These are phyloP conservation scores for Triplophysa tibetana DNA, from an alignment of 2,113 vertebrate species.

Conservation along the genomic window DNA sequence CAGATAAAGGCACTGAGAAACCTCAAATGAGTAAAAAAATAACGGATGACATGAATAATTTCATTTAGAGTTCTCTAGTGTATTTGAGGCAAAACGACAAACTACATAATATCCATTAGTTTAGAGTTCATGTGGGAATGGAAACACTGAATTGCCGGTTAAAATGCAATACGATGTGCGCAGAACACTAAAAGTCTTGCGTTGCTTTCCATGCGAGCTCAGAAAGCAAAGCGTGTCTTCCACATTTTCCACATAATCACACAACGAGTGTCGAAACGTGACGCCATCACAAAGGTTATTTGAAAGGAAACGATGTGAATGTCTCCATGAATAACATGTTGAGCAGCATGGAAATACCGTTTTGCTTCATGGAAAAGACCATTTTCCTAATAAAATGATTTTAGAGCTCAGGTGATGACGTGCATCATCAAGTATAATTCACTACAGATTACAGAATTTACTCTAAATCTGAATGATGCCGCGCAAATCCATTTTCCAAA, in stretches of 20 bases:
- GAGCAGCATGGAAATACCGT: not conserved
- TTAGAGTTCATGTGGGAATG: constrained; percentile 1
- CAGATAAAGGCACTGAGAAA: not conserved
- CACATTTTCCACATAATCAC: constrained; percentile 66
- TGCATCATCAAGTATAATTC: not conserved
- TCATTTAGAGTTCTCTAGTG: not conserved
- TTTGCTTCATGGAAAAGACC: not conserved
- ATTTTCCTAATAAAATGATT: not conserved
- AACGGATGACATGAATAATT: too few species aligned
- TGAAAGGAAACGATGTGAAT: constrained; percentile 49
- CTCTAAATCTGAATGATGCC: not conserved
- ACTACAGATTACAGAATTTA: not conserved
- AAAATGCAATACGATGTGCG: constrained; percentile 4
- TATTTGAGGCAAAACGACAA: not conserved
- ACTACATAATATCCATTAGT: not conserved
- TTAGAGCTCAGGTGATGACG: not conserved
- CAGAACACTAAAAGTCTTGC: constrained; percentile 1
- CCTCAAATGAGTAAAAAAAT: not conserved
- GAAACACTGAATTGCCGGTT: constrained; percentile 12
- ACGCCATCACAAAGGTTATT: constrained; percentile 60
- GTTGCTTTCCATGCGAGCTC: not conserved
- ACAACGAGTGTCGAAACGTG: constrained; percentile 42
- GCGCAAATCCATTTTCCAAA: not conserved
- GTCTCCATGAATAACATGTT: constrained; percentile 34
- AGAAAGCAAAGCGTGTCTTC: not conserved